Base-by-base conservation (phyloP, 2,797 vertebrate genomes). In the Euphonia xanthogaster region DNA sequence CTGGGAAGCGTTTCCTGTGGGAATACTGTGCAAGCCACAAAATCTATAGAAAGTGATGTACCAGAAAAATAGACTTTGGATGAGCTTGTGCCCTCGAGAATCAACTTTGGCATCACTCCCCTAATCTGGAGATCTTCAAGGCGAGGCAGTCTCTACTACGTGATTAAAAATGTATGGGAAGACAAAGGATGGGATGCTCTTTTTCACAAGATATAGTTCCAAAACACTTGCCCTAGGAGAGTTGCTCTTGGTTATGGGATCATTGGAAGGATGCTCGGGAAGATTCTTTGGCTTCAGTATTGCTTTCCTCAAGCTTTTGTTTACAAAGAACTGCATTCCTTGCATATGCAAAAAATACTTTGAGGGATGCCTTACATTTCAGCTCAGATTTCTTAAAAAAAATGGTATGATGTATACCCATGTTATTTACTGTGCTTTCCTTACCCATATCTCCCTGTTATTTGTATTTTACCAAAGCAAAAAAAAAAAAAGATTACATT, bases 321-420 rank as follows among this genome's bases (percentile, higher is more conserved):
- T 99, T 98, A 98, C 97, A 98, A 94, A 97, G 91, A 97, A 97
- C 96, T 98, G 98, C 98, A 98, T 99, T 99, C 98, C 97, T 98
- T 97, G 98, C 98, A 98, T 96, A 97, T 95, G 96, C 96, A 94
- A 93, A 98, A 96, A 93, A 67, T 74, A 90, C 90, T 88, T 86
- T n/a, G 82, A 95, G 94, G 94, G 97, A 98, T 98, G 98, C 98
- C 98, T 98, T 98, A 98, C 97, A 93, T 98, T 98, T 98, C 97
- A 97, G 97, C 94, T 97, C 73, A 22, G 97, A 85, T 96, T 98
- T 97, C 97, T 97, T 97, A 94, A 67, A 47, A 40, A 40, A 35
- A 96, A 97, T 97, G 96, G 94, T 97, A 94, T 94, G 93, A 95
- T 88, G 82, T 86, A 84, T 73, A 86, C 80, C 93, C 86, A 68